Evolutionary conservation across 2,888 invertebrate species (phyloP).

Genomic region (Fissipunctia ypsillon): DNA sequence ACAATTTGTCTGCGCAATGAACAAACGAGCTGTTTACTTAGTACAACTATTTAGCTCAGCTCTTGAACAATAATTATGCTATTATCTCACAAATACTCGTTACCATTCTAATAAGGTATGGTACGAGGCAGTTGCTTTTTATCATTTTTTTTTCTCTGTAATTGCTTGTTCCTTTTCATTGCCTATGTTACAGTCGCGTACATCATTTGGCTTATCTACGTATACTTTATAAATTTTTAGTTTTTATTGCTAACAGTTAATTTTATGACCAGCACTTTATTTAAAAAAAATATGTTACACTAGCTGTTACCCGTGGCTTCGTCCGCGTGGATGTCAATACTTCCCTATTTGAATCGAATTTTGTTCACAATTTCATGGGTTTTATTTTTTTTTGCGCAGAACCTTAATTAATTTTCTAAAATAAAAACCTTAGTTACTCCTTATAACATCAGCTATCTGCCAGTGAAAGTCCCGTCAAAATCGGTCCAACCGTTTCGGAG

Average conservation of each 20-base stretch:
- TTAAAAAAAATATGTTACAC: neutral
- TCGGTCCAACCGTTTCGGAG: too few relatives aligned
- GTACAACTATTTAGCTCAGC: slow-evolving; percentile 64
- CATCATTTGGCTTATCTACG: slow-evolving; percentile 62
- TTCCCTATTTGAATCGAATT: too few relatives aligned
- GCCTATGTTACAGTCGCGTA: slow-evolving; percentile 44
- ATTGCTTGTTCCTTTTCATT: slow-evolving; percentile 62
- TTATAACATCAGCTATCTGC: too few relatives aligned
- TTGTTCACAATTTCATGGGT: too few relatives aligned
- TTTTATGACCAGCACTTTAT: slow-evolving; percentile 21
- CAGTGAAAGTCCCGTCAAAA: too few relatives aligned
- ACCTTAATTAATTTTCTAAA: too few relatives aligned
- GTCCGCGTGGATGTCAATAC: too few relatives aligned
- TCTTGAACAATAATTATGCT: slow-evolving; percentile 77
- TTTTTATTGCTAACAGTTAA: slow-evolving; percentile 38
- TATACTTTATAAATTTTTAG: slow-evolving; percentile 44
- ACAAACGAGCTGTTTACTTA: slow-evolving; percentile 66
- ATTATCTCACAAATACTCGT: slow-evolving; percentile 77
- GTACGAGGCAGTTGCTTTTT: slow-evolving; percentile 61
- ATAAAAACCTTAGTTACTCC: too few relatives aligned
- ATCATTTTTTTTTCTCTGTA: slow-evolving; percentile 58
- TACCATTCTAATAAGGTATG: slow-evolving; percentile 76
- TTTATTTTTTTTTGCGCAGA: too few relatives aligned
- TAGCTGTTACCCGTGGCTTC: too few relatives aligned
- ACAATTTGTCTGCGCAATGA: slow-evolving; percentile 66